Evolutionary conservation across 2,113 vertebrate genomes (phyloP).

Genomic region (Chelonoidis abingdonii): DNA sequence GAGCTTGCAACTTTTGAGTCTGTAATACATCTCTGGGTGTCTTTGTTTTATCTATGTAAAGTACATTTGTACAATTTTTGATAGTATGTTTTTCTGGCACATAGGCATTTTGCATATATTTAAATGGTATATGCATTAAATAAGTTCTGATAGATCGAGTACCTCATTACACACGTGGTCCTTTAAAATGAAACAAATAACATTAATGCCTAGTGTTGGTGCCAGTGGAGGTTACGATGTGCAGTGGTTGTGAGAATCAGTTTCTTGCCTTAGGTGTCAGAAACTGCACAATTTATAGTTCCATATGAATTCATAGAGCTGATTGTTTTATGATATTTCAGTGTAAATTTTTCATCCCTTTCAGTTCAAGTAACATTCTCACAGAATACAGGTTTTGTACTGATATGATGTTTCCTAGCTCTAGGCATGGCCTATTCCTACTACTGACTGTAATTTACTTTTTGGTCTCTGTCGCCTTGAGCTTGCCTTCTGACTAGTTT

Average conservation of each 20-base stretch:
- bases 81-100: not conserved
- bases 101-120: not conserved
- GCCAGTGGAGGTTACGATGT: not conserved
- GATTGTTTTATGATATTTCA: slow-evolving; percentile 81
- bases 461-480: slow-evolving; percentile 90
- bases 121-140: slow-evolving; percentile 47
- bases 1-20: not conserved
- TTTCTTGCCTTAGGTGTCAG: slow-evolving; percentile 36
- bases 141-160: slow-evolving; percentile 3
- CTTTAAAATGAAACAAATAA: slow-evolving; percentile 40
- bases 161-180: slow-evolving; percentile 31
- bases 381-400: slow-evolving; percentile 79
- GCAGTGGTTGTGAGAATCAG: not conserved
- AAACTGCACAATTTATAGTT: slow-evolving; percentile 60
- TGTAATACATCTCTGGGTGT: not conserved
- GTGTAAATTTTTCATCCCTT: slow-evolving; percentile 76
- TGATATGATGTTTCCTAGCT: slow-evolving; percentile 90
- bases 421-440: slow-evolving; percentile 83
- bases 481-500: slow-evolving; percentile 89
- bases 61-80: not conserved
- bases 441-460: slow-evolving; percentile 93
- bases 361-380: slow-evolving; percentile 72
- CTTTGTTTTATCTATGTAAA: not conserved
- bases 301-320: slow-evolving; percentile 54
- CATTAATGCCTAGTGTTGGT: slow-evolving; percentile 29